Conservation (phyloP, 2,797 vertebrate species). For the Microhierax caerulescens region DNA sequence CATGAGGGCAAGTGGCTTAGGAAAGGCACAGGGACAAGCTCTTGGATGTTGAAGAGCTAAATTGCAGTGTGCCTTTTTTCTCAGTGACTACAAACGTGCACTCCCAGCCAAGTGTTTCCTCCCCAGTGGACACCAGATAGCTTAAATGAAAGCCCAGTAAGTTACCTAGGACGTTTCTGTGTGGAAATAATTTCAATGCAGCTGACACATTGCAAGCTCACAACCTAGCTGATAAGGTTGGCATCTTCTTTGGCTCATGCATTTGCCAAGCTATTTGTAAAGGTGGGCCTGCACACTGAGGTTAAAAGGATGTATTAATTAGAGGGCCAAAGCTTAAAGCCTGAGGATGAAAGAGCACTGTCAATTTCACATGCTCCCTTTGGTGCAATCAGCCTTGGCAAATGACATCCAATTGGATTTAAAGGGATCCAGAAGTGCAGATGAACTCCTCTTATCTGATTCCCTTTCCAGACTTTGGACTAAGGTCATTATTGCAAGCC, state of each 20-base stretch:
- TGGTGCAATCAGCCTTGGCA: not conserved
- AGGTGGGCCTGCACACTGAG: not conserved
- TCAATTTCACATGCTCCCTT: not conserved
- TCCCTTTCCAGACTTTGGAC: not conserved
- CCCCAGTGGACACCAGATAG: rapidly evolving
- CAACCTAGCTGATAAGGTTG: not conserved
- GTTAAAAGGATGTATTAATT: conserved; percentile 17
- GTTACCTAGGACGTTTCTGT: not conserved
- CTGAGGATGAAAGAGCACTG: not conserved
- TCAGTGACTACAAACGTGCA: not conserved
- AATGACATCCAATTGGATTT: not conserved
- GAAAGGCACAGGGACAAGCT: not conserved
- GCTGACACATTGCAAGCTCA: not conserved
- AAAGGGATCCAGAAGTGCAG: not conserved
- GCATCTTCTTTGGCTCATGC: conserved; percentile 10
- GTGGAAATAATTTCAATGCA: not conserved
- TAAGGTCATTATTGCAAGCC: not conserved
- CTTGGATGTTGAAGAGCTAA: not conserved
- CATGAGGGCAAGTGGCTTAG: rapidly evolving
- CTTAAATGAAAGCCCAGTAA: not conserved
- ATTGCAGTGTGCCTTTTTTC: not conserved
- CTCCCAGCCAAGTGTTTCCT: not conserved
- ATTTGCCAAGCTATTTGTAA: conserved; percentile 35
- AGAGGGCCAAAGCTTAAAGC: not conserved
- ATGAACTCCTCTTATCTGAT: not conserved